Evolutionary conservation across 2,888 invertebrate species (phyloP).

Genomic region (Phyto melanocephala): DNA sequence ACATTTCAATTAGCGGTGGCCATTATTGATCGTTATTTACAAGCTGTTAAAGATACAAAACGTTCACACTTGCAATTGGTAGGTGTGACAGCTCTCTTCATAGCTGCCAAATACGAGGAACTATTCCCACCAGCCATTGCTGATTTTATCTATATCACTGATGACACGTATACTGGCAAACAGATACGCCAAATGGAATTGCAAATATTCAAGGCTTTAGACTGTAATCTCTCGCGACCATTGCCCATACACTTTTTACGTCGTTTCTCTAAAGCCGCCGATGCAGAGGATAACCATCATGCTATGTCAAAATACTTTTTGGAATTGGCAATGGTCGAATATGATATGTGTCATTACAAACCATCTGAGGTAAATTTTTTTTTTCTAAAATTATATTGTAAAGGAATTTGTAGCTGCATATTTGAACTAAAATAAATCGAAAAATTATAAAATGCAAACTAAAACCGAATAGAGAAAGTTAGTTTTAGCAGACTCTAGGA

Average conservation of each 20-base stretch:
- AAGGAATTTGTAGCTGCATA: too few species aligned
- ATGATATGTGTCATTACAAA: slow-evolving; percentile 86
- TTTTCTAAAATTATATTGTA: too few species aligned
- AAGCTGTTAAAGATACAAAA: slow-evolving; percentile 81
- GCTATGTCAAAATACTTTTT: slow-evolving; percentile 94
- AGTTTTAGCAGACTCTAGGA: too few species aligned
- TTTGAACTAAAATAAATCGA: too few species aligned
- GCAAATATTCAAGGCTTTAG: slow-evolving; percentile 86
- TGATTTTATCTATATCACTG: slow-evolving; percentile 95
- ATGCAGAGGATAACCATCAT: slow-evolving; percentile 83
- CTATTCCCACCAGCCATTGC: slow-evolving; percentile 90
- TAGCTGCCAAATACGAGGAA: slow-evolving; percentile 97
- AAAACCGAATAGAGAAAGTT: too few species aligned
- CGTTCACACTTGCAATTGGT: slow-evolving; percentile 90
- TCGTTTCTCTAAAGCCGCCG: slow-evolving; percentile 84
- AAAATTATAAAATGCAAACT: too few species aligned
- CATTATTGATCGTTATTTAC: slow-evolving; percentile 92
- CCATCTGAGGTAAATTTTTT: slow-evolving; percentile 88
- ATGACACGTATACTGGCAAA: slow-evolving; percentile 88
- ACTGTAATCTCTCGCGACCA: slow-evolving; percentile 91
- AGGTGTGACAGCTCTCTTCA: slow-evolving; percentile 92
- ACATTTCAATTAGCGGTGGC: slow-evolving; percentile 93
- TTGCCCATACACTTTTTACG: slow-evolving; percentile 93
- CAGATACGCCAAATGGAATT: slow-evolving; percentile 92
- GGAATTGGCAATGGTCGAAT: slow-evolving; percentile 90